Evolutionary conservation across 1,140 invertebrate genomes (phyloP).

Genomic region (Zaprionus vittiger): DNA sequence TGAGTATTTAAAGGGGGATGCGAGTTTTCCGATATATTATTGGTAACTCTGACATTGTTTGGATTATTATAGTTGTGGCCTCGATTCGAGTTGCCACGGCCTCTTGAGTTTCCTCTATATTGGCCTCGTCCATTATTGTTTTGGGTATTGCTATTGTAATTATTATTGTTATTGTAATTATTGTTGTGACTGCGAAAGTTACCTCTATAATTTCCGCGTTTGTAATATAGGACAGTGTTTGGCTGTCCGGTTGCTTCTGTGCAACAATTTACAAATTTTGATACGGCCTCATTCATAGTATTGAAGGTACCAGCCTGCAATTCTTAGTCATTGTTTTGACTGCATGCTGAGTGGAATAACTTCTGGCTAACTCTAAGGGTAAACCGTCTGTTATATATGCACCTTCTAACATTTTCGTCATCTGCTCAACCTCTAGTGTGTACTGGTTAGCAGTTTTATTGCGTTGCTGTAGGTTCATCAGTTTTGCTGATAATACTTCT

Average conservation of each 20-base stretch:
- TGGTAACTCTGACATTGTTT: too few relatives aligned
- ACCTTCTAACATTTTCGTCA: constrained; percentile 17
- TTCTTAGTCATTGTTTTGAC: constrained; percentile 16
- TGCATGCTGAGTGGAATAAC: constrained; percentile 24
- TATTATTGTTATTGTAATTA: too few relatives aligned
- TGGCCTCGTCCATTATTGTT: too few relatives aligned
- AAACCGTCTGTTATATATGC: constrained; percentile 26
- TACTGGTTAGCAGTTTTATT: constrained; percentile 9
- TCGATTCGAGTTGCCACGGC: too few relatives aligned
- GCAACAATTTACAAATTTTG: not conserved
- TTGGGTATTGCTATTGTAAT: too few relatives aligned
- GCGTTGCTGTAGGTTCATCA: constrained; percentile 10
- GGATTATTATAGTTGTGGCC: too few relatives aligned
- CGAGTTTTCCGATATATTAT: too few relatives aligned
- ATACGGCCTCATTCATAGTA: constrained; percentile 3
- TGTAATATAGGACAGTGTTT: constrained; percentile 1
- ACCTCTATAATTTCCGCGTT: not conserved
- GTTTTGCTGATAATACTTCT: constrained; percentile 2
- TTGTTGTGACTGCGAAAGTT: not conserved
- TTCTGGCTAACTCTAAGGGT: constrained; percentile 13
- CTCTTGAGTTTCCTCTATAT: too few relatives aligned
- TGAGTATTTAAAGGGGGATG: too few relatives aligned
- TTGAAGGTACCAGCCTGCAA: not conserved
- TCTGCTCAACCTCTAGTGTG: constrained; percentile 1
- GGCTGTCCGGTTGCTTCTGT: not conserved